Conservation (phyloP, 2,797 vertebrate genomes). For the Arctocebus calabarensis region DNA sequence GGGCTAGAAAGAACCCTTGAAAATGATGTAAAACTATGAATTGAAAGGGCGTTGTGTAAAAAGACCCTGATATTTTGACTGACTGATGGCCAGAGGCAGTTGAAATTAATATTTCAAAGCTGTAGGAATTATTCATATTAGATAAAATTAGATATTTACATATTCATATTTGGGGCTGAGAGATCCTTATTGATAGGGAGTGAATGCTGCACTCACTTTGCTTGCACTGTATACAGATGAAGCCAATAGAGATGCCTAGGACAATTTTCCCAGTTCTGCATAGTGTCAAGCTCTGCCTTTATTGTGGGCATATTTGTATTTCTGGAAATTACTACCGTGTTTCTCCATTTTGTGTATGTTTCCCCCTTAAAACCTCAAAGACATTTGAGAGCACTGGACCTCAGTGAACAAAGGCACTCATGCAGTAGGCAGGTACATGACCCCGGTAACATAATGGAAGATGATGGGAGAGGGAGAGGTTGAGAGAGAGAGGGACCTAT, state of each 20-base stretch:
- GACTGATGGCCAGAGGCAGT: background rate
- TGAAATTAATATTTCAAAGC: conserved; percentile 61
- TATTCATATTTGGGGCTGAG: conserved; percentile 52
- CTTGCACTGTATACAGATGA: background rate
- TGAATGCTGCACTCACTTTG: background rate
- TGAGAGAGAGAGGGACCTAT: background rate
- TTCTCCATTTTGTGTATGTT: conserved; percentile 32
- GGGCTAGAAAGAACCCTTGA: background rate
- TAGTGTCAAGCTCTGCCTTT: background rate
- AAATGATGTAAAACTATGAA: background rate
- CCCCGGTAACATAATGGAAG: background rate
- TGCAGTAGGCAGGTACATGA: no score
- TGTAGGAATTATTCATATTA: conserved; percentile 53
- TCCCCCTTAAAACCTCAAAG: background rate
- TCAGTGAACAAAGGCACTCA: background rate
- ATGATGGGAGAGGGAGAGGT: background rate
- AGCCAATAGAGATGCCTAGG: background rate
- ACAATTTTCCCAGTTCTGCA: background rate
- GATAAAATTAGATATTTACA: conserved; percentile 52
- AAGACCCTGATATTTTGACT: conserved; percentile 26
- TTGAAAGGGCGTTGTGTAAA: background rate
- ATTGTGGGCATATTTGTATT: background rate
- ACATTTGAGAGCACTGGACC: background rate
- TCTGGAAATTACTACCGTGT: background rate
- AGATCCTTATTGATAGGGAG: background rate